Evolutionary conservation across 2,888 invertebrate species (phyloP), one percentile per base, ranked within the genome.

Genomic region (Campaea margaritaria): DNA sequence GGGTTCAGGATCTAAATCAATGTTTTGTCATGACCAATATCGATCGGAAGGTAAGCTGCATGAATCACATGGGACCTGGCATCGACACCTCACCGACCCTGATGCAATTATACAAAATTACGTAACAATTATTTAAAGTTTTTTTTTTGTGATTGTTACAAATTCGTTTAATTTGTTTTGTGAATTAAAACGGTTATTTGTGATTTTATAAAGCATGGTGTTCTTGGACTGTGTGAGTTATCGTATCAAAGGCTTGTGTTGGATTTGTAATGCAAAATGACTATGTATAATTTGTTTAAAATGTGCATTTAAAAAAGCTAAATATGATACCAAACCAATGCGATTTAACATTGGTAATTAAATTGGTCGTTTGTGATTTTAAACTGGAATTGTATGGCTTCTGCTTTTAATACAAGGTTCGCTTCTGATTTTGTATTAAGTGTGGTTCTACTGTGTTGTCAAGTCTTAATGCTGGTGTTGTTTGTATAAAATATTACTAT

Each of bases 141-240:
- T 59, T 46, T 64, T 49, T 61, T 48, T 64, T 68, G 62, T 69
- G 62, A 69, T 34, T 72, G 64, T 70, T 64, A 59, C 39, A 59
- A 56, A 66, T 58, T 69, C 56, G 56, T 63, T 52, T 58, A 31
- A 31, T 63, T 53, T 59, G 46, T 71, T 68, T 64, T 76, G 66
- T 64, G 66, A 39, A 39, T 21, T 57, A 64, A 68, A 66, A 57
- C 58, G 56, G 53, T 65, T 59, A 56, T 62, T 68, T 71, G 65
- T 73, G 58, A 41, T 69, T 73, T 47, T 74, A 67, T 73, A 66
- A 55, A 67, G 65, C 69, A 69, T 67, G 71, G 63, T 67, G 64
- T 62, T 62, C 43, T 54, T 56, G 62, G 38, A 52, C 8, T 62
- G 47, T 56, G 58, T 55, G 55, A 60, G 53, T 65, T 58, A 52